Base-by-base conservation (phyloP, 2,113 vertebrate species). In the Oreocharis arfaki region DNA sequence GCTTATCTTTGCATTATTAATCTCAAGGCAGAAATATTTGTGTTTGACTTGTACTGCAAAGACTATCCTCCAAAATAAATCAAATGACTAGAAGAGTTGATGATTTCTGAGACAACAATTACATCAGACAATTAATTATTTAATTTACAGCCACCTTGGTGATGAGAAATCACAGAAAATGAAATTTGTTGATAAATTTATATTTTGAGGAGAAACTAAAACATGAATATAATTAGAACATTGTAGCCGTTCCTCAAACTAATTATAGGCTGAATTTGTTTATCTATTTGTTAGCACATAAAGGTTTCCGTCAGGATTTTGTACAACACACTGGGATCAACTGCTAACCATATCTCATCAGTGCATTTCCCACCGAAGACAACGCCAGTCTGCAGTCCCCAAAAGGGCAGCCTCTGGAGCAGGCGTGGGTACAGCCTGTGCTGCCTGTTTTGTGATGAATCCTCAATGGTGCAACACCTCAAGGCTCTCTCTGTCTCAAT, bases 371-470 rank as follows among this genome's bases (percentile, higher is more conserved):
- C 50, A 5, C 13, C 26, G 33, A 64, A 42, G 5, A 20, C 50
- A 41, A 9, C 23, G 13, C 6, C 23, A 39, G 7, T 10, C 15
- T 69, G 53, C 26, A 41, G 59, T 5, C 52, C 19, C 24, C 2
- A 1, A n/a, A 59, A 81, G 60, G 1, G 1, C 30, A 82, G 30
- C 10, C 41, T 91, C n/a, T 28, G 39, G 42, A 69, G 17, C 1
- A 50, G 74, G 26, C 0, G 0, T n/a, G 55, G 19, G 10, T 8
- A 23, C 7, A 44, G 6, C 23, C 41, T 28, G 33, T 59, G 6
- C 23, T 44, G 17, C 42, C 16, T 63, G 16, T 16, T 32, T 83
- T 52, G 9, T 80, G 32, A 23, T 32, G 33, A 76, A 59, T 46
- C 46, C 68, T 61, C 47, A 32, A 2, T 20, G 22, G 24, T 20